Percentiles rank a stretch among this genome's conserved stretches.
These are phyloP conservation scores for Protodeltote pygarga DNA, from an alignment of 2,888 invertebrate genomes.

Conservation along the genomic window DNA sequence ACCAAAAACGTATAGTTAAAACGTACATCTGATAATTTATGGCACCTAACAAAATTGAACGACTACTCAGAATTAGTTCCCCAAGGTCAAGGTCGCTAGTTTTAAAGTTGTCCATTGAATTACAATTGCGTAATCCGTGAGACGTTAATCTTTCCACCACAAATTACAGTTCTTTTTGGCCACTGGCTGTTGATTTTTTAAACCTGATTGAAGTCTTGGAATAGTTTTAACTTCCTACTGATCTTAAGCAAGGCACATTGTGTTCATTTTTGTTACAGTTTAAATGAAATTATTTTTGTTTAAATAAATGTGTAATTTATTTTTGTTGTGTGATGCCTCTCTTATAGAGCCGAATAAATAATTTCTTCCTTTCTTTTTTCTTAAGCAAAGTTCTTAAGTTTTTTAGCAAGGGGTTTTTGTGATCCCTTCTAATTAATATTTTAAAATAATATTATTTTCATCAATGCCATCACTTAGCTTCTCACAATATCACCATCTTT, in stretches of 20 bases:
- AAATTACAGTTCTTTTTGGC: slow-evolving; percentile 22
- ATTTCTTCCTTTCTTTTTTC: too few species aligned
- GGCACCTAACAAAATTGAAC: slow-evolving; percentile 13
- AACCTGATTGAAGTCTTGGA: slow-evolving; percentile 5
- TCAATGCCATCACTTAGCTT: too few species aligned
- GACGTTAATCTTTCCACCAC: slow-evolving; percentile 31
- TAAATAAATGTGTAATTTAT: too few species aligned
- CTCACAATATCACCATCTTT: too few species aligned
- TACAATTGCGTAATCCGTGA: slow-evolving; percentile 45
- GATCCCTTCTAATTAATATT: too few species aligned
- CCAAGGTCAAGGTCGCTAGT: slow-evolving; percentile 43
- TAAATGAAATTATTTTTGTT: neutral
- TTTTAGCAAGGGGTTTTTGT: too few species aligned
- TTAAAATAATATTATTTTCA: too few species aligned
- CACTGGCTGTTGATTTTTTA: slow-evolving; percentile 10
- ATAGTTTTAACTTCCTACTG: slow-evolving; percentile 11
- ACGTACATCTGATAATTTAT: neutral
- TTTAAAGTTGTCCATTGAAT: slow-evolving; percentile 42
- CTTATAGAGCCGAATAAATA: too few species aligned
- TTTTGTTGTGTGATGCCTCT: too few species aligned
- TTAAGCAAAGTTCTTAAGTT: too few species aligned
- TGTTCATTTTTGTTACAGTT: neutral
- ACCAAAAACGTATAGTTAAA: neutral
- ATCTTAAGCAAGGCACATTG: too few species aligned
- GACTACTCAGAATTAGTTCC: slow-evolving; percentile 19